Conservation (phyloP, 2,797 vertebrate species). For the Tokudaia tokunoshimensis region DNA sequence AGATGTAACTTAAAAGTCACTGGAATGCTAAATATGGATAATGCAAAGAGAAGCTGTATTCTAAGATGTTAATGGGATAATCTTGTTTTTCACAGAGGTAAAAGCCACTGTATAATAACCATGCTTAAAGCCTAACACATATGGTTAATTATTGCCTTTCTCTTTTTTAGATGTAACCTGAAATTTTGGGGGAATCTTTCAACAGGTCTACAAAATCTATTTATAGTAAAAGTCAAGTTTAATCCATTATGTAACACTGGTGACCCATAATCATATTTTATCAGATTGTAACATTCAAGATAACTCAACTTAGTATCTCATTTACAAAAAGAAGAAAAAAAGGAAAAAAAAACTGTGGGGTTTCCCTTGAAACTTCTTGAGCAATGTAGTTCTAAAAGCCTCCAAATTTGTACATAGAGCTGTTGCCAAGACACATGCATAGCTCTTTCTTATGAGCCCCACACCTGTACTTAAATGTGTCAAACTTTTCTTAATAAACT, state of each 20-base stretch:
- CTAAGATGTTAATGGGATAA: not conserved
- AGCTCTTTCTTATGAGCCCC: not conserved
- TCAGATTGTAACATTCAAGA: not conserved
- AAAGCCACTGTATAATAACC: not conserved
- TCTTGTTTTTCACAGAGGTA: not conserved
- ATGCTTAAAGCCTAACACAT: not conserved
- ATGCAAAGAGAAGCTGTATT: not conserved
- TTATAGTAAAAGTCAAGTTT: not conserved
- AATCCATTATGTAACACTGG: not conserved
- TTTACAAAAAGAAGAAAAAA: too few relatives aligned
- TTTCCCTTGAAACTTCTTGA: not conserved
- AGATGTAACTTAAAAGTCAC: not conserved
- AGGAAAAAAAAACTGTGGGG: too few relatives aligned
- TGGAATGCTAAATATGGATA: not conserved
- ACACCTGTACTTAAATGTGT: not conserved
- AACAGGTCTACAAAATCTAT: not conserved
- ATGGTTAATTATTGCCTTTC: not conserved
- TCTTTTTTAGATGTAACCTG: not conserved
- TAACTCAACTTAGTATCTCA: not conserved
- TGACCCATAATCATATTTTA: not conserved
- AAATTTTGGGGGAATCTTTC: not conserved
- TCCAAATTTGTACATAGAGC: not conserved
- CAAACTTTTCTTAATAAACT: not conserved
- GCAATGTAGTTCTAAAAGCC: not conserved
- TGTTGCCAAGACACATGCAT: too few relatives aligned